Conservation (phyloP, 2,888 invertebrate genomes). For the Fragum whitleyi region DNA sequence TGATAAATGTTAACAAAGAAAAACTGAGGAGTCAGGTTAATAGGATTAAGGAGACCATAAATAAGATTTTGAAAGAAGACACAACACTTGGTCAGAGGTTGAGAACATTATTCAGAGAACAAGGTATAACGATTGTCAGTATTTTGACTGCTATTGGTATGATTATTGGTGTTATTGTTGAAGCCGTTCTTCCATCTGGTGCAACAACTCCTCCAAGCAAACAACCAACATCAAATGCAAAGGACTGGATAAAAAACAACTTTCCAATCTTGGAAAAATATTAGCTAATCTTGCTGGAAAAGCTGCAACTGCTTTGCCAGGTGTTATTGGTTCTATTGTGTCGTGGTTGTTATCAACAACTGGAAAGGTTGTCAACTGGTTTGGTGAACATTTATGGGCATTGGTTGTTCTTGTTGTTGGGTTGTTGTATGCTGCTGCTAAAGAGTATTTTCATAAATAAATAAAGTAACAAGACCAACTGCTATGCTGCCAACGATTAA, state of each 20-base stretch:
- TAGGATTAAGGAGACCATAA: conserved; percentile 47
- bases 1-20: conserved; percentile 42
- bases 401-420: conserved; percentile 25
- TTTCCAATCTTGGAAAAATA: conserved; percentile 36
- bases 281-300: conserved; percentile 45
- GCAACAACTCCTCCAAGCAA: conserved; percentile 8
- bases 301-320: conserved; percentile 38
- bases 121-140: conserved; percentile 51
- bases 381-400: conserved; percentile 47
- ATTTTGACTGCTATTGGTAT: conserved; percentile 49
- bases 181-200: conserved; percentile 36
- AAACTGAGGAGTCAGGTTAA: conserved; percentile 44
- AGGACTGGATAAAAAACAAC: conserved; percentile 50
- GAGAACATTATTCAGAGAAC: conserved; percentile 48
- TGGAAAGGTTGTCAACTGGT: conserved; percentile 50
- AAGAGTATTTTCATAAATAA: conserved; percentile 27
- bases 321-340: conserved; percentile 46
- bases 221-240: conserved; percentile 18
- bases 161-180: conserved; percentile 49
- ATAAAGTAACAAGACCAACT: conserved; percentile 21
- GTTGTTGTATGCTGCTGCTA: conserved; percentile 29
- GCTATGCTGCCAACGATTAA: conserved; percentile 35
- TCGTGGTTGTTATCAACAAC: conserved; percentile 43
- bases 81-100: conserved; percentile 39
- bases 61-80: conserved; percentile 42